Evolutionary conservation across 2,113 vertebrate species (phyloP), one percentile per base, ranked within the genome.

Genomic region (Dromaius novaehollandiae): DNA sequence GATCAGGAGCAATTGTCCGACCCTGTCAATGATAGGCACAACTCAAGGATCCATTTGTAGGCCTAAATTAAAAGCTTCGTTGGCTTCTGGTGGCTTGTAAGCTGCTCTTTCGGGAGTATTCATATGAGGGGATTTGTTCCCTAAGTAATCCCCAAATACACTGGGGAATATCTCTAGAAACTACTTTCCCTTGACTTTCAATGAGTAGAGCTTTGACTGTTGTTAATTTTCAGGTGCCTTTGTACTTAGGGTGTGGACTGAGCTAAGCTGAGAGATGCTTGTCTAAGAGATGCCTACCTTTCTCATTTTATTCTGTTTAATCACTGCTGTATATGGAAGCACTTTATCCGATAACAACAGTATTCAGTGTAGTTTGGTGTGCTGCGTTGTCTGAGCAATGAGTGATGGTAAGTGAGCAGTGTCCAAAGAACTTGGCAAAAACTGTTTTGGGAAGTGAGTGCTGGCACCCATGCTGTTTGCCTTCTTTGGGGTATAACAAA

Each of bases 1-100:
- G 75, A 36, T 60, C 58, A 50, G 38, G 13, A 12, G 51, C 46
- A 25, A 25, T 65, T 0, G 0, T 38, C 34, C 0, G 1, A 2
- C 68, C 76, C 34, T 83, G 13, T 87, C 70, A 58, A 55, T 13
- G 7, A 56, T 0, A 76, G n/a, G 13, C 38, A 61, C 32, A 61
- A 65, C 32, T 82, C 61, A 56, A 38, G 80, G 71, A 36, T 11
- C 20, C 87, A 5, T 69, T 85, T 86, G 61, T 76, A 13, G 30
- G 24, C n/a, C 38, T 71, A 21, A 51, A 75, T 94, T 40, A 69
- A 69, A 85, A 93, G 28, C 30, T 68, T 83, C 2, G 2, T 24
- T 4, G 2, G 20, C 19, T 81, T 77, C 60, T 21, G 60, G 70
- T 58, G 69, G 46, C 40, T 84, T 73, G 40, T 14, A 81, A 81